Base-by-base conservation (phyloP, 2,113 vertebrate genomes). In the Stigmatopora nigra region DNA sequence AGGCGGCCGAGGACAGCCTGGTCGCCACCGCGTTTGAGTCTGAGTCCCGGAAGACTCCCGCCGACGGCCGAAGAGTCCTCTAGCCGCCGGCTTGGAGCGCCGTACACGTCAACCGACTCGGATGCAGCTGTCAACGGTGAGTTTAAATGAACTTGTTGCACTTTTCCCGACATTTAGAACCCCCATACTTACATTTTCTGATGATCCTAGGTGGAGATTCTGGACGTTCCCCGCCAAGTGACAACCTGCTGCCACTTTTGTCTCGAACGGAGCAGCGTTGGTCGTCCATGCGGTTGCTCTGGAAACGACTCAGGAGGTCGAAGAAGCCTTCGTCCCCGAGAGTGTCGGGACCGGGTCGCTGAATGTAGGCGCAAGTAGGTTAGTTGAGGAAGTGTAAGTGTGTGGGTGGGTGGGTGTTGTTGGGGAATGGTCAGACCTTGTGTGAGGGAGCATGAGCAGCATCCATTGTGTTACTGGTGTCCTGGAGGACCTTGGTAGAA, bases 221-320 rank as follows among this genome's bases (percentile, higher is more conserved):
- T 2, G 89, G 2, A 87, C 64, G 0, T n/a, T n/a, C n/a, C n/a
- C 71, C 63, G 48, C 64, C 76, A 19, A 88, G 53, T 1, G 90
- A 63, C 15, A 86, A 46, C 45, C 80, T 73, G 83, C 78, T 73
- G 83, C 78, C 91, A 70, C 88, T 87, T 59, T 89, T 88, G 22
- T 93, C 91, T 62, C 86, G 84, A 60, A 98, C 88, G 62, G 85
- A 92, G 67, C 92, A 99, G 57, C 95, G 90, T 77, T 98, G 95
- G 76, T 99, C 95, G 14, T 99, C 96, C 95, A 98, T 98, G 63
- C 96, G 92, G 78, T 93, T 98, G 88, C 94, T 98, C 81, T 99
- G 96, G 89, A 99, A 98, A 36, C 94, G 91, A 70, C 94, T 96
- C 66, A 99, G 84, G 57, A 98, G 88, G 79, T 99, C 96, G 77